A percentile compares a stretch with the other conserved stretches of the same genome.
Evolutionary conservation across 2,888 invertebrate genomes (phyloP).

Genomic region (Pycnomerus fuliginosus): DNA sequence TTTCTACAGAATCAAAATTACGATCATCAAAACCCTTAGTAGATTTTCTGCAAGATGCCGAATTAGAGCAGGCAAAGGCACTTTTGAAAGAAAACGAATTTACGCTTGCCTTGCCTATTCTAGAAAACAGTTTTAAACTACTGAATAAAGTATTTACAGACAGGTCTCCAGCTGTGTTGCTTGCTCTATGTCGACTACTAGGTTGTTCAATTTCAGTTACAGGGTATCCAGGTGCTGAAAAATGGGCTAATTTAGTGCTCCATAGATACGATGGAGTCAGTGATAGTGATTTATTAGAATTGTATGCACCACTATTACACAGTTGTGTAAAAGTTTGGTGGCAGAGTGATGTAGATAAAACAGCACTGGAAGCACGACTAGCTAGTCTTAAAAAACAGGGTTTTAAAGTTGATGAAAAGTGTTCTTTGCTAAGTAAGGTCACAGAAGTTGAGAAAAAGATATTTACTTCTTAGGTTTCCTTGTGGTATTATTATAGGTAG

Average conservation of each 20-base stretch:
- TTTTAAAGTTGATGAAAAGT: conserved; percentile 63
- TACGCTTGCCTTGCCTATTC: conserved; percentile 61
- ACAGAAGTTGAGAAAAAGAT: conserved; percentile 54
- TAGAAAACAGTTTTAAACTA: conserved; percentile 69
- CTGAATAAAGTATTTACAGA: conserved; percentile 67
- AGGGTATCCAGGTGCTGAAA: conserved; percentile 60
- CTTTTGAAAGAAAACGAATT: conserved; percentile 61
- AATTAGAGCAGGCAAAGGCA: conserved; percentile 62
- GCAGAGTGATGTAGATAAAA: conserved; percentile 63
- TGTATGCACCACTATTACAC: conserved; percentile 69
- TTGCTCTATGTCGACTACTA: conserved; percentile 68
- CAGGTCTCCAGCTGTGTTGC: conserved; percentile 65
- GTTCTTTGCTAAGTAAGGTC: conserved; percentile 66
- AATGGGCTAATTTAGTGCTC: conserved; percentile 70
- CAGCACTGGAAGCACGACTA: conserved; percentile 62
- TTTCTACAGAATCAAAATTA: conserved; percentile 59
- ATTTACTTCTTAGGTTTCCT: conserved; percentile 12
- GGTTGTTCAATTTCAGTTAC: conserved; percentile 57
- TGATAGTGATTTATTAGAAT: conserved; percentile 66
- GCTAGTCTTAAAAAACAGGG: conserved; percentile 64
- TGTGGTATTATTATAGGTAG: too few relatives aligned
- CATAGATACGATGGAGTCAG: conserved; percentile 70
- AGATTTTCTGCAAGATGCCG: conserved; percentile 65
- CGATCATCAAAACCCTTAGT: conserved; percentile 61
- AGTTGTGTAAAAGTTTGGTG: conserved; percentile 68